These are phyloP conservation scores for Augiades crinisus DNA, from an alignment of 2,888 invertebrate genomes.

Conservation along the genomic window DNA sequence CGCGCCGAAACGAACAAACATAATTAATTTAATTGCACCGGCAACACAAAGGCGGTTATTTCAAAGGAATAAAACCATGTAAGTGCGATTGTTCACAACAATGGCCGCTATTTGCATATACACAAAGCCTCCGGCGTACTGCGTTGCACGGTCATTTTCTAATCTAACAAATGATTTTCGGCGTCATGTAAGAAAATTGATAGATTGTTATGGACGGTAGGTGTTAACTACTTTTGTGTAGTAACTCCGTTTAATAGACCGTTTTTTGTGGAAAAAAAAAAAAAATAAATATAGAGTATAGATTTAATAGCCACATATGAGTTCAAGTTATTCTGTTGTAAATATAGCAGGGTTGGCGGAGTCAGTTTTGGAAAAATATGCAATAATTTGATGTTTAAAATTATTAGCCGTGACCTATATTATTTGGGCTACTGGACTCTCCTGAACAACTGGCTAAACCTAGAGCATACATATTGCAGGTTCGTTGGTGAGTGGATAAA, in stretches of 20 bases:
- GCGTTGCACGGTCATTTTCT: constrained; percentile 39
- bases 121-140: constrained; percentile 22
- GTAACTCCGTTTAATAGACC: not conserved
- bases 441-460: no score
- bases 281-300: no score
- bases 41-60: constrained; percentile 34
- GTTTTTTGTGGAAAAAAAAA: no score
- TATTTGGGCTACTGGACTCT: no score
- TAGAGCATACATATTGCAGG: no score
- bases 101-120: constrained; percentile 44
- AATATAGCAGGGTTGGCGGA: no score
- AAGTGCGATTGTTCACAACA: constrained; percentile 35
- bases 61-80: constrained; percentile 31
- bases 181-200: constrained; percentile 26
- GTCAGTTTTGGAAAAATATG: no score
- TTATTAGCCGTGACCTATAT: no score
- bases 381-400: no score
- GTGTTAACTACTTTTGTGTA: constrained; percentile 4
- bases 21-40: constrained; percentile 44
- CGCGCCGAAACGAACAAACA: constrained; percentile 37
- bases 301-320: no score
- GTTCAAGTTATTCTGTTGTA: no score
- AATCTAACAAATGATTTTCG: constrained; percentile 35
- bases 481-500: no score
- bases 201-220: constrained; percentile 5